Conservation (phyloP, 2,797 vertebrate species). For the Nasua narica region DNA sequence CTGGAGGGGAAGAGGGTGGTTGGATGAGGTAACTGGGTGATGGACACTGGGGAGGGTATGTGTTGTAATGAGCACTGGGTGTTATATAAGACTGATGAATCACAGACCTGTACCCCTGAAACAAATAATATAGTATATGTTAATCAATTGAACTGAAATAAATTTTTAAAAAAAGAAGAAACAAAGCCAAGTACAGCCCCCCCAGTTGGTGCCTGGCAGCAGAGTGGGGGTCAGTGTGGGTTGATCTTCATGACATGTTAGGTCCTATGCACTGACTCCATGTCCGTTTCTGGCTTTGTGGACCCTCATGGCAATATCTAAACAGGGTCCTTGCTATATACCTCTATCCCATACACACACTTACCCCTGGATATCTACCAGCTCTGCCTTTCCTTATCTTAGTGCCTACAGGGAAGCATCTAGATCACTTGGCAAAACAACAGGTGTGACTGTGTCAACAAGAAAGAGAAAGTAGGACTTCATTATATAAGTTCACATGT, state of each 20-base stretch:
- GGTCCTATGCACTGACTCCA: neutral
- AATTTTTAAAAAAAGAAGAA: neutral
- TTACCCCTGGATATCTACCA: neutral
- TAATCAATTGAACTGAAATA: too few relatives aligned
- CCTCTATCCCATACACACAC: accelerated
- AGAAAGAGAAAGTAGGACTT: neutral
- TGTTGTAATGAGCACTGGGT: too few relatives aligned
- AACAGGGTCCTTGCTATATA: neutral
- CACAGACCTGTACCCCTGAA: too few relatives aligned
- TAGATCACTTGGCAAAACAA: neutral
- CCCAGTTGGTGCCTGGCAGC: neutral
- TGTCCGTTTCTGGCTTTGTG: neutral
- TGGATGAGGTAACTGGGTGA: too few relatives aligned
- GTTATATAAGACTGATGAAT: too few relatives aligned
- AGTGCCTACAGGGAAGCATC: neutral
- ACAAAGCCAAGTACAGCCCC: accelerated
- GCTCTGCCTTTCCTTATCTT: neutral
- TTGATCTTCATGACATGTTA: neutral
- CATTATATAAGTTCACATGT: neutral
- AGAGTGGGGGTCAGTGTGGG: neutral
- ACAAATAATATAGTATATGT: too few relatives aligned
- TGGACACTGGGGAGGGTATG: too few relatives aligned
- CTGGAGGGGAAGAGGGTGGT: too few relatives aligned
- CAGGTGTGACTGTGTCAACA: neutral
- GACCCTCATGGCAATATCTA: neutral